Percentiles rank a stretch among this genome's conserved stretches.
Conservation (phyloP, 2,888 invertebrate genomes). For the Erebia ligea region DNA sequence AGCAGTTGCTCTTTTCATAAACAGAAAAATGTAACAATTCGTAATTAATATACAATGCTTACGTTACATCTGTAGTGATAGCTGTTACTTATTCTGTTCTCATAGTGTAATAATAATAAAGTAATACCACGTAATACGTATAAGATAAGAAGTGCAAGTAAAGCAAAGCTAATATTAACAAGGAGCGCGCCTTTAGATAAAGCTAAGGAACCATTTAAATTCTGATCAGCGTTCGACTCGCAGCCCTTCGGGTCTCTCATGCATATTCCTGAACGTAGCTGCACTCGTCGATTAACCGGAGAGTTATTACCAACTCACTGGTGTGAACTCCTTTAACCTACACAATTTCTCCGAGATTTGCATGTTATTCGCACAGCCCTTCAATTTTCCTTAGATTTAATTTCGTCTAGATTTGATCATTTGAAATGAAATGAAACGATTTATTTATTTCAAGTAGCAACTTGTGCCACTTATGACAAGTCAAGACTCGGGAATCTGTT, state of each 20-base stretch:
- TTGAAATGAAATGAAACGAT: too few relatives aligned
- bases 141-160: neutral
- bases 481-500: too few relatives aligned
- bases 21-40: too few relatives aligned
- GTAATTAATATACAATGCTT: too few relatives aligned
- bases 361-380: slow-evolving; percentile 14
- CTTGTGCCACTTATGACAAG: too few relatives aligned
- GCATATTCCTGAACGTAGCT: slow-evolving; percentile 47
- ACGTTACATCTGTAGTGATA: too few relatives aligned
- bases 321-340: slow-evolving; percentile 29
- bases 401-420: too few relatives aligned
- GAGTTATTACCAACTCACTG: slow-evolving; percentile 57
- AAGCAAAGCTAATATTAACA: neutral
- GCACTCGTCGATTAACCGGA: slow-evolving; percentile 55
- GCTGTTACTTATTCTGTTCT: too few relatives aligned
- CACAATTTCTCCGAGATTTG: slow-evolving; percentile 19
- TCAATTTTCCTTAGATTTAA: neutral
- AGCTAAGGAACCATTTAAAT: slow-evolving; percentile 4
- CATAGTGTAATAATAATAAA: too few relatives aligned
- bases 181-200: slow-evolving; percentile 11
- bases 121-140: too few relatives aligned
- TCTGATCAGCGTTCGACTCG: slow-evolving; percentile 21
- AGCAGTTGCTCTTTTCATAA: too few relatives aligned
- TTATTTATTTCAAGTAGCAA: too few relatives aligned
- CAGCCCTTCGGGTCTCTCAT: slow-evolving; percentile 38